These are phyloP conservation scores for Trichopria drosophilae DNA, from an alignment of 2,888 invertebrate species.

Conservation along the genomic window DNA sequence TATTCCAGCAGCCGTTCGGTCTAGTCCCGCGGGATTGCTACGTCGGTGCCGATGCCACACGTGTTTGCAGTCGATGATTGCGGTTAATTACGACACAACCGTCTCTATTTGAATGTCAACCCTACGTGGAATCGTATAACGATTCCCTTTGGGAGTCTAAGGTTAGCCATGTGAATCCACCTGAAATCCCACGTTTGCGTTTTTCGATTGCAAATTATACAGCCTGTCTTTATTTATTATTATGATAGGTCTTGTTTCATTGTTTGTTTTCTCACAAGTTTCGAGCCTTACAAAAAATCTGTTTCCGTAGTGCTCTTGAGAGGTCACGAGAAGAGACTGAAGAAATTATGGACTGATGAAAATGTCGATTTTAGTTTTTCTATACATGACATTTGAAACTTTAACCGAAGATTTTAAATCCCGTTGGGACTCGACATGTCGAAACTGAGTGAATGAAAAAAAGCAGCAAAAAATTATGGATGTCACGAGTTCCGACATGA, in stretches of 20 bases:
- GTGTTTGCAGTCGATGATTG: conserved; percentile 56
- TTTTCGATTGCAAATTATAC: too few relatives aligned
- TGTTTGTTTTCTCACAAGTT: too few relatives aligned
- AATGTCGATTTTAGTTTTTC: too few relatives aligned
- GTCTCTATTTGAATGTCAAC: conserved; percentile 51
- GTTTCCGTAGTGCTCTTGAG: background rate
- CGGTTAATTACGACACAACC: conserved; percentile 56
- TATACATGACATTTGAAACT: too few relatives aligned
- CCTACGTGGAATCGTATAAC: conserved; percentile 43
- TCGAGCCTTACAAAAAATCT: background rate
- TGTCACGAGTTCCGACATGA: too few relatives aligned
- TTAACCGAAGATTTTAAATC: too few relatives aligned
- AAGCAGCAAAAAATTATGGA: background rate
- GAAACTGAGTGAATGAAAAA: too few relatives aligned
- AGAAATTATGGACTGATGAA: too few relatives aligned
- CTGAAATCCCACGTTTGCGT: too few relatives aligned
- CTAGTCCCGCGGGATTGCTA: conserved; percentile 36
- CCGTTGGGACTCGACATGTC: too few relatives aligned
- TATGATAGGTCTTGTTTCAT: too few relatives aligned
- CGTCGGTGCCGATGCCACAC: conserved; percentile 10
- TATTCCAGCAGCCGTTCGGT: background rate
- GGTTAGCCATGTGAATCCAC: conserved; percentile 34
- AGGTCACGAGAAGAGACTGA: background rate
- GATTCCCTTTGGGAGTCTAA: conserved; percentile 48
- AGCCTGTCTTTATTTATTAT: too few relatives aligned